Conservation (phyloP, 2,888 invertebrate species). For the Acanthosepion lycidas region DNA sequence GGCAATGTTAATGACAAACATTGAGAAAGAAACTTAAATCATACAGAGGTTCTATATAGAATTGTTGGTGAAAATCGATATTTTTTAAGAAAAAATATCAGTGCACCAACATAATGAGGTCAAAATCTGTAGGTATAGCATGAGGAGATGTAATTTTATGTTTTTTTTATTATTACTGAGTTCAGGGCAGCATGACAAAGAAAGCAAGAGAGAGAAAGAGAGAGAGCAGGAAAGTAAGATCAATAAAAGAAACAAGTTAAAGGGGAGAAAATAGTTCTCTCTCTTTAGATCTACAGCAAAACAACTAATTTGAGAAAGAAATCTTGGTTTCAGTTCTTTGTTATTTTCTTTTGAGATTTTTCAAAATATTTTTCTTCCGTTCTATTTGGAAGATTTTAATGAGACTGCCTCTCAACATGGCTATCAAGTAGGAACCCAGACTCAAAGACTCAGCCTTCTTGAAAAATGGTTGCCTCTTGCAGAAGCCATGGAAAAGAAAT, state of each 20-base stretch:
- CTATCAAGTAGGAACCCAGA: constrained; percentile 18
- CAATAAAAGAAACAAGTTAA: not conserved
- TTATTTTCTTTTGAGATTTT: not conserved
- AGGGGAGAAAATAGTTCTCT: not conserved
- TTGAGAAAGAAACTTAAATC: not conserved
- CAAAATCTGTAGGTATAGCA: not conserved
- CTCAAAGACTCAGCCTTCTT: not conserved
- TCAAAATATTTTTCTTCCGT: not conserved
- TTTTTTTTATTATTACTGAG: not conserved
- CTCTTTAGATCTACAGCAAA: not conserved
- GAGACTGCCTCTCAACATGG: not conserved
- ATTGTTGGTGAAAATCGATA: not conserved
- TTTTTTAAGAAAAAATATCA: not conserved
- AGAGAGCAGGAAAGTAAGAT: not conserved
- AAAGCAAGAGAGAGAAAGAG: not conserved
- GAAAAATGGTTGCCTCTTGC: not conserved
- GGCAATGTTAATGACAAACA: not conserved
- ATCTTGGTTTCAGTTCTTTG: not conserved
- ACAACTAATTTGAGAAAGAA: not conserved
- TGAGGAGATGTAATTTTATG: not conserved
- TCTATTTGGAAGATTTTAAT: constrained; percentile 12
- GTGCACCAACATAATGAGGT: not conserved
- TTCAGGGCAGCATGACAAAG: not conserved
- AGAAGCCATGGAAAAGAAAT: not conserved
- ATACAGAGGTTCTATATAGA: not conserved